These are phyloP conservation scores for Lasioglossum marginatum DNA, from an alignment of 2,888 invertebrate species.

Conservation along the genomic window DNA sequence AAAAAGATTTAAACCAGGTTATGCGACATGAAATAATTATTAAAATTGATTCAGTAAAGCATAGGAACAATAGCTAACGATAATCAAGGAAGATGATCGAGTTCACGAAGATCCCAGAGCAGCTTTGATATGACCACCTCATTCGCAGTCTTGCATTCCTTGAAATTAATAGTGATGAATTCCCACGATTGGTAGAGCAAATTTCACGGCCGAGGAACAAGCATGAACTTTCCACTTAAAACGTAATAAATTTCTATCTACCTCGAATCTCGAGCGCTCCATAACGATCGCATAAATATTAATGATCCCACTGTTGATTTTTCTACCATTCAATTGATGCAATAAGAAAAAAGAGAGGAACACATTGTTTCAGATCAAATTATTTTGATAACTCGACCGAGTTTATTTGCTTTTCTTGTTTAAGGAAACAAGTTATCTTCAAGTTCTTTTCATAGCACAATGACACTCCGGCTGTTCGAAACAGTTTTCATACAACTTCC, in stretches of 20 bases:
- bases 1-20: not conserved
- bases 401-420: not conserved
- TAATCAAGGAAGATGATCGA: conserved; percentile 48
- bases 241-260: conserved; percentile 29
- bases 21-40: not conserved
- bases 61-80: not conserved
- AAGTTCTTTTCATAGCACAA: not conserved
- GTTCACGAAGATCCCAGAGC: conserved; percentile 38
- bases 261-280: conserved; percentile 18
- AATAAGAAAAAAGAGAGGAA: not conserved
- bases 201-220: conserved; percentile 44
- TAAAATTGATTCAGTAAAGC: not conserved
- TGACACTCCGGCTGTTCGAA: not conserved
- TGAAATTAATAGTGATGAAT: conserved; percentile 48
- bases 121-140: conserved; percentile 39
- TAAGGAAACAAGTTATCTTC: not conserved
- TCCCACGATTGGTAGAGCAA: conserved; percentile 47
- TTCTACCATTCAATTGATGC: not conserved
- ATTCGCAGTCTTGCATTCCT: conserved; percentile 59
- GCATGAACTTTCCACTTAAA: conserved; percentile 34
- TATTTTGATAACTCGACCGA: not conserved
- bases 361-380: not conserved
- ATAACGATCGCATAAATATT: conserved; percentile 17
- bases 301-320: not conserved
- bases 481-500: not conserved